Conservation (phyloP, 2,113 vertebrate genomes). For the Xiphorhynchus elegans region DNA sequence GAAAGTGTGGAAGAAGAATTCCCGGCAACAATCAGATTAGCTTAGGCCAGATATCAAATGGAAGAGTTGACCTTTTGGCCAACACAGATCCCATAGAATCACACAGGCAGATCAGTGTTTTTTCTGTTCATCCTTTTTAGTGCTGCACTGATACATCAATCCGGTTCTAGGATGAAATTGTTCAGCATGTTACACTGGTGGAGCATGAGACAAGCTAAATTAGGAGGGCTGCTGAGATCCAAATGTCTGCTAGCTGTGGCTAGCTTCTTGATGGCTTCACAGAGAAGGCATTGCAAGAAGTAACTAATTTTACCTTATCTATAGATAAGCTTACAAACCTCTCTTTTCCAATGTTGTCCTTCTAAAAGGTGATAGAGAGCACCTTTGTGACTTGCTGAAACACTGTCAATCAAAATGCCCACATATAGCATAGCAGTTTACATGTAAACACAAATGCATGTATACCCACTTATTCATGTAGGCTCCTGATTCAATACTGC, state of each 20-base stretch:
- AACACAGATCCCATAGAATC: neutral
- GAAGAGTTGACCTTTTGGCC: neutral
- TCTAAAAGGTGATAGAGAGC: neutral
- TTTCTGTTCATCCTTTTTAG: neutral
- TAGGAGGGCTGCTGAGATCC: neutral
- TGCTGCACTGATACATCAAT: neutral
- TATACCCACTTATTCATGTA: neutral
- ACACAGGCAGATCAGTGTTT: neutral
- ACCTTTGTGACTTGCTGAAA: neutral
- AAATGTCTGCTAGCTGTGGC: neutral
- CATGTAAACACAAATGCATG: neutral
- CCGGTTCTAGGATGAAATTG: neutral
- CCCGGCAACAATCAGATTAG: neutral
- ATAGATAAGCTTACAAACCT: neutral
- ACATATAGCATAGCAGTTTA: neutral
- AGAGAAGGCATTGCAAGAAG: neutral
- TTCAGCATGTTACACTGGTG: neutral
- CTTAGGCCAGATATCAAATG: neutral
- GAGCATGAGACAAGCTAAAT: neutral
- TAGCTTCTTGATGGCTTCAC: neutral
- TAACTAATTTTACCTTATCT: neutral
- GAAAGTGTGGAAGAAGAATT: neutral
- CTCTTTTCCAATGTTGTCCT: neutral
- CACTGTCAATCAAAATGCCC: neutral
- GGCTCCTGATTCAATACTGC: neutral